Percentiles rank a stretch among this genome's conserved stretches.
phyloP scores from a whole-genome alignment of 1,140 invertebrate species.

The Drosophila kanapiae region DNA sequence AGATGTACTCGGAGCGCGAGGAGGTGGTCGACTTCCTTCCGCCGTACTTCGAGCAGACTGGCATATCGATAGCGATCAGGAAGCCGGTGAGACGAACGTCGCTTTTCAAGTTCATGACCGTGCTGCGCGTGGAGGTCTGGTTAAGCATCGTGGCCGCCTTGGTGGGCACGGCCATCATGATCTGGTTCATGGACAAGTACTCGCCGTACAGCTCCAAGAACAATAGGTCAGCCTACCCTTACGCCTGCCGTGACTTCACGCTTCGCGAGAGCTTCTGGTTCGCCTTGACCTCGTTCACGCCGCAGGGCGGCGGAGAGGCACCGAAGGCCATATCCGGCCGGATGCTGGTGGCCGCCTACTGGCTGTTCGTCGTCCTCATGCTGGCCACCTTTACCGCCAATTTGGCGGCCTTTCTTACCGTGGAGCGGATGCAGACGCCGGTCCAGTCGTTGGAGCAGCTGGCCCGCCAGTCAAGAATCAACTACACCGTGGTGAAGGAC shows the following conservation, averaged over 20 bases:
- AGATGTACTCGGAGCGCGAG: constrained; percentile 97
- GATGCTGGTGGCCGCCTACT: constrained; percentile 95
- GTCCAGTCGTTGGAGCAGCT: constrained; percentile 95
- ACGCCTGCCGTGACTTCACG: constrained; percentile 94
- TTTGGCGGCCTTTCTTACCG: constrained; percentile 97
- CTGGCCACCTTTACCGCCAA: constrained; percentile 98
- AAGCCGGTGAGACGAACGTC: constrained; percentile 93
- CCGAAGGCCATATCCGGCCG: constrained; percentile 94
- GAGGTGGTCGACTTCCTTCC: constrained; percentile 97
- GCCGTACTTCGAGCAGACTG: constrained; percentile 95
- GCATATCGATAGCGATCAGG: constrained; percentile 94
- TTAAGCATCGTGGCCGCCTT: constrained; percentile 93
- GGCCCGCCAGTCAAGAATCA: constrained; percentile 94
- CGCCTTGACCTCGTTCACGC: constrained; percentile 95
- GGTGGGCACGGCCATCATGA: constrained; percentile 93
- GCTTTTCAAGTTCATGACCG: constrained; percentile 97
- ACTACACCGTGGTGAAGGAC: constrained; percentile 95
- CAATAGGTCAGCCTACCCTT: constrained; percentile 92
- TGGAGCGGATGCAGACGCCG: constrained; percentile 97
- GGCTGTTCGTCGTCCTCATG: constrained; percentile 97
- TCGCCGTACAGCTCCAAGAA: constrained; percentile 95
- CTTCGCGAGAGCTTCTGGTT: constrained; percentile 97
- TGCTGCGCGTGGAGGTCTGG: constrained; percentile 94
- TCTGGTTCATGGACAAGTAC: constrained; percentile 95
- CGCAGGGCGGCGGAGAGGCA: constrained; percentile 95